Percentiles rank a stretch among this genome's conserved stretches.
Conservation (phyloP, 2,113 vertebrate species). For the Brachyhypopomus gauderio region DNA sequence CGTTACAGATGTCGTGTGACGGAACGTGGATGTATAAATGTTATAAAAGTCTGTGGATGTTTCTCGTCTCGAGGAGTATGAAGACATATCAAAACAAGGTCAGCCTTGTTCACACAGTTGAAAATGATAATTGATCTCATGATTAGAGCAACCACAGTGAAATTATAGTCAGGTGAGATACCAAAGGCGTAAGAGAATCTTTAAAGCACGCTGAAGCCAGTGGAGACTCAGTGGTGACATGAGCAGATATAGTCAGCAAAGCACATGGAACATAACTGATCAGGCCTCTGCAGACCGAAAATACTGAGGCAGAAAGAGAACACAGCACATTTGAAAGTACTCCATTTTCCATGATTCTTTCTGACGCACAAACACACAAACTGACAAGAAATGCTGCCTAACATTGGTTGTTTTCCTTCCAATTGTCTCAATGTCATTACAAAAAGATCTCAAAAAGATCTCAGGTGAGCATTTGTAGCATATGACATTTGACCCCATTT, state of each 20-base stretch:
- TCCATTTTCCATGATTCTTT: conserved; percentile 9
- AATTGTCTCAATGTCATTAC: no score
- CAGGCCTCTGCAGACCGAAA: neutral
- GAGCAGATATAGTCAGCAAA: neutral
- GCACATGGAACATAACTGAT: neutral
- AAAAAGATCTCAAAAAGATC: neutral
- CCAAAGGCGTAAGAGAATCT: neutral
- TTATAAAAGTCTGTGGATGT: conserved; percentile 65
- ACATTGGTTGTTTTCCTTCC: neutral
- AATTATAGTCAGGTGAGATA: neutral
- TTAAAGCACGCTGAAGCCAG: neutral
- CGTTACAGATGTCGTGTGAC: conserved; percentile 50
- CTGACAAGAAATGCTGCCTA: conserved; percentile 8
- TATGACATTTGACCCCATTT: neutral
- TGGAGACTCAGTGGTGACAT: neutral
- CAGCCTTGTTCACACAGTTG: neutral
- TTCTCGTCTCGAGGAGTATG: conserved; percentile 22
- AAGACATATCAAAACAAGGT: conserved; percentile 24
- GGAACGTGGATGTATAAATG: conserved; percentile 57
- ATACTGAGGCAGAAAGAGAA: neutral
- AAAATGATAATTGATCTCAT: conserved; percentile 11
- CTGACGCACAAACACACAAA: neutral
- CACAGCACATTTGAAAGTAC: neutral
- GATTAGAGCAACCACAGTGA: conserved; percentile 23
- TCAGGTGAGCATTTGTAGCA: neutral